Base-by-base conservation (phyloP, 2,888 invertebrate species). In the Ptychoptera albimana region DNA sequence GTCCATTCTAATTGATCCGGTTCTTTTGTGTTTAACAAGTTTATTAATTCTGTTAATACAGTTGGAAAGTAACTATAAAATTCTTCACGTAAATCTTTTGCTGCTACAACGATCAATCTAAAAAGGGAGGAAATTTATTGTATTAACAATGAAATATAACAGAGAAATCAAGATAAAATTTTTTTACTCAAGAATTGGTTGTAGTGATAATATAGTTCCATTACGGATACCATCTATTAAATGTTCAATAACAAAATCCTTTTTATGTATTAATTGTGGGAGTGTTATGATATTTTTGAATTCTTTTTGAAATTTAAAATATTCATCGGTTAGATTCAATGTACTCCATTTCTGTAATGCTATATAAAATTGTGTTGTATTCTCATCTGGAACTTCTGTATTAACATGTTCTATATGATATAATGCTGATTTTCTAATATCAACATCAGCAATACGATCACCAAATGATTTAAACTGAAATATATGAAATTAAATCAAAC, bases 261-360 rank as follows among this genome's bases (percentile, higher is more conserved):
- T 84, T 46, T 77, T 74, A 54, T 85, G 79, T 31, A 96, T 60
- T 37, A 96, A 64, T 60, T 94, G 92, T 1, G 88, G 80, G 45
- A 93, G 72, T 1, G 85, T 91, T 2, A 88, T 72, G 50, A 87
- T 76, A 36, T 75, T 72, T 48, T 75, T 74, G 3, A 89, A 75
- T 58, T 85, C 81, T 50, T 75, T 78, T 49, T 79, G 75, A 54
- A 94, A 86, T 43, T 73, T 71, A 39, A 77, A 74, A 61, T 82
- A 93, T 57, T 82, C 80, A 53, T 86, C 78, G 0, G 89, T 84
- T 49, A 88, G 72, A 65, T 94, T 93, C 15, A 93, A 72, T 2
- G 81, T 83, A 56, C 77, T 77, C 92, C 93, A 96, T 71, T 93
- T 93, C 50, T 79, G 76, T 15, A 93, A 61, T 0, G 86, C 76